phyloP scores from a whole-genome alignment of 2,113 vertebrate genomes.

The Clarias gariepinus region DNA sequence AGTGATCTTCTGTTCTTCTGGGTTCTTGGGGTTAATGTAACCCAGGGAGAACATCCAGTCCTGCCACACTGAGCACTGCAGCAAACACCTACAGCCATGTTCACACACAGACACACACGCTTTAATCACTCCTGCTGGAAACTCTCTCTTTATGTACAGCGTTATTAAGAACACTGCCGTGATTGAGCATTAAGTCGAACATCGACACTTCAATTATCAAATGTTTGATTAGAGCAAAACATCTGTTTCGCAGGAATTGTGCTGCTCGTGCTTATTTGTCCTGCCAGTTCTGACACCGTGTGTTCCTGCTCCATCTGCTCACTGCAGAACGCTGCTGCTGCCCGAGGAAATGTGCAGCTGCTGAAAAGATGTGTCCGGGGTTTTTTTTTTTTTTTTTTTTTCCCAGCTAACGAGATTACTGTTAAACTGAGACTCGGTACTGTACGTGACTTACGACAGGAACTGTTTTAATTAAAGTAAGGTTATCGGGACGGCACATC shows the following conservation, averaged over 20 bases:
- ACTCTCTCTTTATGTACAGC: background rate
- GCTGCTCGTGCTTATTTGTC: background rate
- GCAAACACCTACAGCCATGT: slow-evolving; percentile 81
- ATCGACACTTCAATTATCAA: background rate
- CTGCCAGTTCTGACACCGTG: background rate
- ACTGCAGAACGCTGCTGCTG: background rate
- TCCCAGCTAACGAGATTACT: background rate
- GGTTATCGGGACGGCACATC: background rate
- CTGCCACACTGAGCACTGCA: slow-evolving; percentile 99
- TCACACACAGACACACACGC: background rate
- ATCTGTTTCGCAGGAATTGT: background rate
- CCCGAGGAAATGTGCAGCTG: slow-evolving; percentile 16
- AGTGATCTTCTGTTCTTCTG: slow-evolving; percentile 97
- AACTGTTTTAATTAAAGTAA: slow-evolving; percentile 25
- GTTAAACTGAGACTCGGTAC: slow-evolving; percentile 1
- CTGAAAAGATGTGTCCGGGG: background rate
- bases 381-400: slow-evolving; percentile 14
- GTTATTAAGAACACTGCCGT: background rate
- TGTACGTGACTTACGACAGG: slow-evolving; percentile 22
- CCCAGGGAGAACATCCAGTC: slow-evolving; percentile 99
- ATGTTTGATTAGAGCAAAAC: slow-evolving; percentile 12
- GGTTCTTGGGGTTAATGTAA: slow-evolving; percentile 98
- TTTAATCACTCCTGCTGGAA: background rate
- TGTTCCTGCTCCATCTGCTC: slow-evolving; percentile 24
- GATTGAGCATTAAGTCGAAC: background rate